phyloP scores from a whole-genome alignment of 1,140 invertebrate genomes.

The Drosophila parvula region DNA sequence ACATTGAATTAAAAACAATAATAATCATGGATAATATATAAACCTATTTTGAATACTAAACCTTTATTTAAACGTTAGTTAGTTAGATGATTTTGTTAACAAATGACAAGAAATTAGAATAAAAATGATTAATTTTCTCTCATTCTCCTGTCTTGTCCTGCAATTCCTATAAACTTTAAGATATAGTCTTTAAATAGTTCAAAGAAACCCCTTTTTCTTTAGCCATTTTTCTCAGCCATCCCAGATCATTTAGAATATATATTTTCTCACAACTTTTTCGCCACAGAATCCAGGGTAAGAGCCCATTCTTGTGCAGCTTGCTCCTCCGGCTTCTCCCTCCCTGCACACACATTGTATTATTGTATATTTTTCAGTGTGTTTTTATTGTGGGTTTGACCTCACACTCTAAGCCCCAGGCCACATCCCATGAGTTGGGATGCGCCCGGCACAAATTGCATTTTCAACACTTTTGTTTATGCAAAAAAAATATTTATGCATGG shows the following conservation, averaged over 20 bases:
- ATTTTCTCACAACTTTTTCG: neutral
- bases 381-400: conserved; percentile 72
- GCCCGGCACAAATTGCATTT: conserved; percentile 72
- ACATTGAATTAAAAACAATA: neutral
- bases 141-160: neutral
- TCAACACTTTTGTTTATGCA: conserved; percentile 82
- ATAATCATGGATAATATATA: too few species aligned
- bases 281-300: conserved; percentile 7
- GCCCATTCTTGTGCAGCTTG: neutral
- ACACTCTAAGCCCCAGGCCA: conserved; percentile 51
- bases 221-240: neutral
- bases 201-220: neutral
- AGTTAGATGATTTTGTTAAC: too few species aligned
- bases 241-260: neutral
- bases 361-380: conserved; percentile 24
- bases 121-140: too few species aligned
- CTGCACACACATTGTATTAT: neutral
- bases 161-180: neutral
- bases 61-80: too few species aligned
- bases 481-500: conserved; percentile 70
- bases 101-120: too few species aligned
- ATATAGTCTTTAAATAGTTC: neutral
- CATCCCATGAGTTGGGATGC: conserved; percentile 4
- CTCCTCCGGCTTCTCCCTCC: neutral
- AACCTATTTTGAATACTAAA: too few species aligned